Evolutionary conservation across 2,113 vertebrate genomes (phyloP), one percentile per base, ranked within the genome.

Genomic region (Colistium nudipinnis): DNA sequence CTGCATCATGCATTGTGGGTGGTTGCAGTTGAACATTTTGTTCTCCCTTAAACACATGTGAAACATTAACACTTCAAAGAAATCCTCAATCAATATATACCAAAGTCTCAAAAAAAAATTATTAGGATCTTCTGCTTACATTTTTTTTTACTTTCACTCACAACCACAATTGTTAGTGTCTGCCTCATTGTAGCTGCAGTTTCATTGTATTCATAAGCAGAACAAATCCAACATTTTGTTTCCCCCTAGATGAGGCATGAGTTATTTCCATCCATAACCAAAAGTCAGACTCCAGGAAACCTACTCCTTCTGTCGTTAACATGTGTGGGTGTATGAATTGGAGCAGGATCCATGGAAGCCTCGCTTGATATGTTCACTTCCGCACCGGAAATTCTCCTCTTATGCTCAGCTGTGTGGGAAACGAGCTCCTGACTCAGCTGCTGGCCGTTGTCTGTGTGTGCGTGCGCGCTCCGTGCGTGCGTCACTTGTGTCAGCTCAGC

Each of bases 331-430:
- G 75, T 14, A 20, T 47, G 39, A 45, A 38, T 43, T 61, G 22
- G 61, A 38, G 51, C 25, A 62, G 31, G 57, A 43, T n/a, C 12
- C 6, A 55, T 47, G 55, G 54, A 35, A 41, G 48, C 62, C n/a
- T 43, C 33, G 20, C 27, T 61, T 16, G n/a, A 70, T 52, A 49
- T 69, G 78, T 35, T 48, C 79, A 61, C 72, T 49, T 76, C 19
- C 17, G 22, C 2, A 47, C 76, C 66, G 54, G 71, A 84, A 79
- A 85, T 68, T 47, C 17, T 55, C 16, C 35, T 47, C 57, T 48
- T 55, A 28, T 61, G 31, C 55, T 68, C 53, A 54, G 17, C 65
- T 76, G 82, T 67, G 84, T 78, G 78, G 59, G 74, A 67, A 78
- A 56, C 25, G 35, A 41, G 62, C 62, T 83, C 70, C 70, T 62